These are phyloP conservation scores for Dasysyrphus albostriatus DNA, from an alignment of 2,888 invertebrate species.

Conservation along the genomic window DNA sequence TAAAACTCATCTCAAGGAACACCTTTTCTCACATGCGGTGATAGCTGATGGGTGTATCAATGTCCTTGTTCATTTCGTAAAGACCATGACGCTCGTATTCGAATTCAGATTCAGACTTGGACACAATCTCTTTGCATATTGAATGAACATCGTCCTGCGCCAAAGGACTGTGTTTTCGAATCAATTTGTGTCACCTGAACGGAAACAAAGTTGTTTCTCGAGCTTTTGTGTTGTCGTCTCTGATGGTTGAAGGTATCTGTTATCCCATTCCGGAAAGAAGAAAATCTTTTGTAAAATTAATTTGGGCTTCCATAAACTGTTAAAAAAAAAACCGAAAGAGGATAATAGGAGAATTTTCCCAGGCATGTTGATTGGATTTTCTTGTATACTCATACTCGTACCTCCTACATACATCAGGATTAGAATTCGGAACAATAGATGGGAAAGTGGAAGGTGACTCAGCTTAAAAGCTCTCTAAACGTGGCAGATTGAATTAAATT, in stretches of 20 bases:
- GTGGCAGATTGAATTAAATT: slow-evolving; percentile 43
- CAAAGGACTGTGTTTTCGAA: slow-evolving; percentile 41
- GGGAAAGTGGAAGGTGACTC: neutral
- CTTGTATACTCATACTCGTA: neutral
- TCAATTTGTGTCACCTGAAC: slow-evolving; percentile 56
- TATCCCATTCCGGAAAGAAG: slow-evolving; percentile 10
- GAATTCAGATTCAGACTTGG: neutral
- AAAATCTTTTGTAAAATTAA: slow-evolving; percentile 45
- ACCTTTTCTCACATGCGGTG: slow-evolving; percentile 32
- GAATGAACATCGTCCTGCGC: slow-evolving; percentile 37
- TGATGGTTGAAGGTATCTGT: neutral
- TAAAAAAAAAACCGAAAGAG: neutral
- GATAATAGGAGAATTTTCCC: slow-evolving; percentile 36
- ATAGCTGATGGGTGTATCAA: slow-evolving; percentile 26
- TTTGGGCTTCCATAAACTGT: slow-evolving; percentile 24
- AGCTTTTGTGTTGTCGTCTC: slow-evolving; percentile 5
- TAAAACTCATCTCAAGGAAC: slow-evolving; percentile 17
- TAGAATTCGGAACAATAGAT: neutral
- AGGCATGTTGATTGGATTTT: slow-evolving; percentile 39
- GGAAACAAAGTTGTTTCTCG: slow-evolving; percentile 28
- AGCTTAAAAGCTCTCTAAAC: slow-evolving; percentile 33
- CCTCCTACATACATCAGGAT: neutral
- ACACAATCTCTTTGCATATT: slow-evolving; percentile 52
- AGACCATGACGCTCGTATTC: neutral
- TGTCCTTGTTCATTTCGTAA: slow-evolving; percentile 34